Evolutionary conservation across 2,113 vertebrate species (phyloP).

Genomic region (Silurus meridionalis): DNA sequence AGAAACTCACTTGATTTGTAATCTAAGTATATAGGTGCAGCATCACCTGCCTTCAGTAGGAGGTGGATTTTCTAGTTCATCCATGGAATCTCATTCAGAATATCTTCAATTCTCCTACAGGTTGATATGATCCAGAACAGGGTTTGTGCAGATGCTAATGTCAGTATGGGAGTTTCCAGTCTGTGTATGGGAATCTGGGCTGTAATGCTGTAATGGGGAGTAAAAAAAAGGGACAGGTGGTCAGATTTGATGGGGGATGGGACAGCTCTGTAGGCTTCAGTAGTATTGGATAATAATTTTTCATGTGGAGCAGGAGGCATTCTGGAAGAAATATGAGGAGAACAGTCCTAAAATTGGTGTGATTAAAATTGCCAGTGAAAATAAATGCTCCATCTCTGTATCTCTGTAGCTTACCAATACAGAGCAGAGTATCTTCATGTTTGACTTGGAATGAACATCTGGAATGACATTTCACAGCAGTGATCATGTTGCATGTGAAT

Average conservation of each 20-base stretch:
- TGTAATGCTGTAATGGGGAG: neutral
- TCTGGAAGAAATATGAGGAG: neutral
- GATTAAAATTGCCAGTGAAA: neutral
- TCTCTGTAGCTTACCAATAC: neutral
- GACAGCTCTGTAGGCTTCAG: neutral
- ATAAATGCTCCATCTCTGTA: neutral
- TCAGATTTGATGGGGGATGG: neutral
- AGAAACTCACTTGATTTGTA: no score
- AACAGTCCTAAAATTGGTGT: neutral
- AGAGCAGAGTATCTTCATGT: neutral
- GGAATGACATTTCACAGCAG: neutral
- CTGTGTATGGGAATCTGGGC: no score
- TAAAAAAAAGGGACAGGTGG: neutral
- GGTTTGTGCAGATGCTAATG: neutral
- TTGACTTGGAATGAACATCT: neutral
- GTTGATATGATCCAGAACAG: no score
- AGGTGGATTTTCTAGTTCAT: no score
- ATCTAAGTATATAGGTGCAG: no score
- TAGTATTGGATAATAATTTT: neutral
- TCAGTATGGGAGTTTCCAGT: neutral
- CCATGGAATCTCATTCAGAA: no score
- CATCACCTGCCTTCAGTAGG: no score
- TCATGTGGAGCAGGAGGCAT: neutral
- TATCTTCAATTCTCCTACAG: no score
- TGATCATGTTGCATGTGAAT: neutral